A percentile compares a stretch with the other conserved stretches of the same genome.
phyloP scores from a whole-genome alignment of 1,140 invertebrate species.

The Riptortus pedestris region DNA sequence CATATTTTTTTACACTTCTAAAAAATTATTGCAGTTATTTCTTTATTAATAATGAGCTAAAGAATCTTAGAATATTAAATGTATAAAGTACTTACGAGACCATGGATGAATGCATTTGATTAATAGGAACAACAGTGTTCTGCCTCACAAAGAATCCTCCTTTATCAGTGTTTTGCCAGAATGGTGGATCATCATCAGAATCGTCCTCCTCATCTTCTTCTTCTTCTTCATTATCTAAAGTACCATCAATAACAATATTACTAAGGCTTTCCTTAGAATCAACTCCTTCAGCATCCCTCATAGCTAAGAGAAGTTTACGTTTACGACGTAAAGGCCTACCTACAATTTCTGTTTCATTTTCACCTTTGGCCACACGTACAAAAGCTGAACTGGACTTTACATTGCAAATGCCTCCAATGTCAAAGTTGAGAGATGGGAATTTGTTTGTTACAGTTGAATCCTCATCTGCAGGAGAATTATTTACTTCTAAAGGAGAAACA shows the following conservation, averaged over 20 bases:
- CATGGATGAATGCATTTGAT: background rate
- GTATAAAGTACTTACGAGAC: background rate
- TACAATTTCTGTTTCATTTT: conserved; percentile 28
- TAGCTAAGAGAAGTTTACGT: conserved; percentile 28
- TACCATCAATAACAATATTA: background rate
- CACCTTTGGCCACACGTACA: conserved; percentile 27
- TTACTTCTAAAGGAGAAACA: background rate
- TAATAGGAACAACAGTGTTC: conserved; percentile 27
- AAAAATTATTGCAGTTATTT: too few relatives aligned
- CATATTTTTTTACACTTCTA: too few relatives aligned
- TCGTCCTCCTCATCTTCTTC: conserved; percentile 30
- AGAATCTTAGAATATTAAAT: too few relatives aligned
- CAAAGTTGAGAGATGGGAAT: conserved; percentile 26
- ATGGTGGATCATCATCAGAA: conserved; percentile 32
- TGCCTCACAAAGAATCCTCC: conserved; percentile 29
- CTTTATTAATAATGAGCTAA: too few relatives aligned
- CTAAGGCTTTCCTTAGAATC: conserved; percentile 24
- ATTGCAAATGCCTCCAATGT: conserved; percentile 25
- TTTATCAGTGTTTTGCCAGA: conserved; percentile 32
- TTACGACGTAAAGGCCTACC: conserved; percentile 26
- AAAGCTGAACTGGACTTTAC: conserved; percentile 12
- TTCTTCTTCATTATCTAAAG: conserved; percentile 1
- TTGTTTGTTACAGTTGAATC: conserved; percentile 17
- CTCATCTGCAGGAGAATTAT: background rate
- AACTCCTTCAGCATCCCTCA: conserved; percentile 24